These are phyloP conservation scores for Zaprionus vittiger DNA, from an alignment of 1,140 invertebrate genomes.

Conservation along the genomic window DNA sequence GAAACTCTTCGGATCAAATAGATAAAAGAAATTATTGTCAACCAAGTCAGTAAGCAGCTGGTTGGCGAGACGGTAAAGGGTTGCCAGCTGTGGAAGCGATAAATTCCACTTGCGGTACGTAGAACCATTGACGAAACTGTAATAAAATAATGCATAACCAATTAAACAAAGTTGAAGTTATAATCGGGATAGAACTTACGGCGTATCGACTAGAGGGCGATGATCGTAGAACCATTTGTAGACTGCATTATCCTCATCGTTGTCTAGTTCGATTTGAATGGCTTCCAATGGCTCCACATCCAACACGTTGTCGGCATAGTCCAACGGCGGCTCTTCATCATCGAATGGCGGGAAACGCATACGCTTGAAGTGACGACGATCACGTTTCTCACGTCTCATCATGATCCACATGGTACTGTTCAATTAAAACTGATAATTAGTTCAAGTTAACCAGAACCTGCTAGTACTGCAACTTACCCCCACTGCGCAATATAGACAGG, in stretches of 20 bases:
- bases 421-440: constrained; percentile 9
- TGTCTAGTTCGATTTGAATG: constrained; percentile 99
- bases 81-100: constrained; percentile 97
- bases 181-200: constrained; percentile 84
- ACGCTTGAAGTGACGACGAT: constrained; percentile 99
- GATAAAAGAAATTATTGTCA: constrained; percentile 99
- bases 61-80: constrained; percentile 98
- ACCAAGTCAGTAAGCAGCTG: constrained; percentile 99
- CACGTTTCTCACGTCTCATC: constrained; percentile 99
- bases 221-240: constrained; percentile 99
- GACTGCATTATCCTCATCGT: constrained; percentile 97
- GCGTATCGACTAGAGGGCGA: constrained; percentile 96
- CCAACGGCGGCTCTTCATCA: constrained; percentile 99
- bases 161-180: background rate
- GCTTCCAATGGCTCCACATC: constrained; percentile 99
- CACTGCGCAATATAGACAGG: constrained; percentile 99
- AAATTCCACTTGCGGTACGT: constrained; percentile 99
- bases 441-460: constrained; percentile 1
- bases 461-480: constrained; percentile 88
- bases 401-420: constrained; percentile 99
- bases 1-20: constrained; percentile 99
- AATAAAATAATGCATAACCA: background rate
- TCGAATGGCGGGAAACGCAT: constrained; percentile 99
- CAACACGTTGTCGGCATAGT: constrained; percentile 99
- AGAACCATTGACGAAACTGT: constrained; percentile 96